Evolutionary conservation across 2,797 vertebrate genomes (phyloP), one percentile per base, ranked within the genome.

Genomic region (Syndactyla subalaris): DNA sequence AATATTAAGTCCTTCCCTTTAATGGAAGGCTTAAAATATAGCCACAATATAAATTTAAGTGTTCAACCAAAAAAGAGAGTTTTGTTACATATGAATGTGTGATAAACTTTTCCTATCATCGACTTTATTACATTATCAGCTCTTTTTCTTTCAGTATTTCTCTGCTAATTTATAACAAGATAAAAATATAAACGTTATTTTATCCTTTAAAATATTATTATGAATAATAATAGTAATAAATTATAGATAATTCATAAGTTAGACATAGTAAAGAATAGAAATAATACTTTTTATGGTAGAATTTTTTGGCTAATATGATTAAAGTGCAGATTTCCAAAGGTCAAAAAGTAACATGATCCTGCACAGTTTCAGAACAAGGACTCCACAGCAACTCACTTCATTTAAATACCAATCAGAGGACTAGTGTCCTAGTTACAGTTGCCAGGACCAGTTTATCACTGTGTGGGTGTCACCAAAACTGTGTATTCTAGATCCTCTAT

Each of bases 1-100:
- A 88, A 92, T 71, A 88, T 22, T 4, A 85, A 79, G 20, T 3
- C 10, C 18, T 65, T 74, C 17, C 3, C 0, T 67, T 73, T 59
- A 79, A 52, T 15, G 3, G 4, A 34, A 57, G 6, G 9, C 6
- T 49, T 71, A 71, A 87, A 70, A 66, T 19, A 68, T 14, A 58
- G 22, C 3, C 9, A 29, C 45, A 66, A 74, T 30, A 34, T 38
- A 71, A 79, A 67, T 14, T 14, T 20, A 46, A 24, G 12, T n/a
- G 1, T 36, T 83, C 46, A 70, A 4, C 5, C 17, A 14, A n/a
- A n/a, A 75, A 78, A 1, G 1, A 30, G 6, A 10, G 1, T 12
- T 73, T 43, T 65, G 2, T 63, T 76, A 14, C 20, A 32, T 30
- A 59, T 3, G 5, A 67, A 82, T 46, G 23, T 41, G 17, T 19